Conservation (phyloP, 2,888 invertebrate genomes). For the Oegoconia quadripuncta region DNA sequence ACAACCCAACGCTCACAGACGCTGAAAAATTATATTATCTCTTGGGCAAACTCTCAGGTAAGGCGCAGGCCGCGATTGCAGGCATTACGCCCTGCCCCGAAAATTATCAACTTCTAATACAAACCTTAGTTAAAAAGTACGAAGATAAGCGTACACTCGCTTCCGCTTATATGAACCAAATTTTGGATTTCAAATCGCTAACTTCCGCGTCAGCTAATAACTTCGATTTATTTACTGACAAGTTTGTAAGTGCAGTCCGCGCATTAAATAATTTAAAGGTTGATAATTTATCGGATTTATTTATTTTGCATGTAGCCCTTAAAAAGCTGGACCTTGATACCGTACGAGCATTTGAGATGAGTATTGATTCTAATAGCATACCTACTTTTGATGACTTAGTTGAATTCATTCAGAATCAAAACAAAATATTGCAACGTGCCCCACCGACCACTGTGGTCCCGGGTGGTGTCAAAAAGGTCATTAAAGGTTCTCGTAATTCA, state of each 20-base stretch:
- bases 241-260: constrained; percentile 7
- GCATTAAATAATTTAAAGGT: constrained; percentile 12
- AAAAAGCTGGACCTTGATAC: constrained; percentile 17
- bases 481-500: no score
- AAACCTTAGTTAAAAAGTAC: constrained; percentile 14
- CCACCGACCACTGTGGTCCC: no score
- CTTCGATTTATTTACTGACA: constrained; percentile 13
- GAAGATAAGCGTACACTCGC: constrained; percentile 15
- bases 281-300: constrained; percentile 12
- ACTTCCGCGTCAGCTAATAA: not conserved
- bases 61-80: constrained; percentile 11
- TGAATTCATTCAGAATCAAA: not conserved
- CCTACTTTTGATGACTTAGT: constrained; percentile 3
- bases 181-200: constrained; percentile 8
- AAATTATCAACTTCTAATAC: constrained; percentile 14
- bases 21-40: constrained; percentile 16
- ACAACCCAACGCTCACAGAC: constrained; percentile 11
- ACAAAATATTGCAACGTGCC: no score
- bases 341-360: constrained; percentile 11
- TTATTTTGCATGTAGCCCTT: constrained; percentile 12
- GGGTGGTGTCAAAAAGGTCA: no score
- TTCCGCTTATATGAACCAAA: constrained; percentile 12
- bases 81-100: constrained; percentile 12
- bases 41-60: constrained; percentile 12
- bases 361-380: no score